Conservation (phyloP, 1,140 invertebrate species). For the Zelostemma sp. region DNA sequence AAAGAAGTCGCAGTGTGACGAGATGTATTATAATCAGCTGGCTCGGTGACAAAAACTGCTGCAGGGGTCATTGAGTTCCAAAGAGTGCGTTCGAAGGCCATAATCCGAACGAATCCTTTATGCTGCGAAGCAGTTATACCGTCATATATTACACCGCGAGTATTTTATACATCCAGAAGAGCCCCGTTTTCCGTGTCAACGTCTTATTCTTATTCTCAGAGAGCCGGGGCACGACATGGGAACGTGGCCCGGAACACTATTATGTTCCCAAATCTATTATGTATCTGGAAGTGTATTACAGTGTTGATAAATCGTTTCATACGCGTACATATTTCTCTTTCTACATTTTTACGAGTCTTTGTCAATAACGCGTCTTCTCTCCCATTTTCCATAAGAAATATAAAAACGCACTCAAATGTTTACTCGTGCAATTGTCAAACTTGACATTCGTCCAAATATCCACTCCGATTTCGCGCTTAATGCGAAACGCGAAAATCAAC, state of each 20-base stretch:
- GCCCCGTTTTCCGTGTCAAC: conserved; percentile 59
- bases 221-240: conserved; percentile 44
- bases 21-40: background rate
- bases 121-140: conserved; percentile 11
- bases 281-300: conserved; percentile 52
- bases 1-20: too few relatives aligned
- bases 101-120: conserved; percentile 41
- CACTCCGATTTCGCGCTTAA: too few relatives aligned
- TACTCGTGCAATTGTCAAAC: too few relatives aligned
- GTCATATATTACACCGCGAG: conserved; percentile 36
- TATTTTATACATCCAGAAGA: conserved; percentile 19
- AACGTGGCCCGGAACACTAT: conserved; percentile 45
- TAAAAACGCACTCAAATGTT: too few relatives aligned
- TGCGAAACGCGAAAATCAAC: background rate
- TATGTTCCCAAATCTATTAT: conserved; percentile 58
- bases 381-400: too few relatives aligned
- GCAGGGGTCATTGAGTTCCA: background rate
- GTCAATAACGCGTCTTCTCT: too few relatives aligned
- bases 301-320: conserved; percentile 60
- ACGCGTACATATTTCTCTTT: background rate
- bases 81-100: conserved; percentile 21
- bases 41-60: background rate
- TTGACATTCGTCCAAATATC: too few relatives aligned
- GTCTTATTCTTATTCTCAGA: conserved; percentile 65
- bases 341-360: too few relatives aligned